Evolutionary conservation across 2,888 invertebrate genomes (phyloP), one percentile per base, ranked within the genome.

Genomic region (Hemistola chrysoprasaria): DNA sequence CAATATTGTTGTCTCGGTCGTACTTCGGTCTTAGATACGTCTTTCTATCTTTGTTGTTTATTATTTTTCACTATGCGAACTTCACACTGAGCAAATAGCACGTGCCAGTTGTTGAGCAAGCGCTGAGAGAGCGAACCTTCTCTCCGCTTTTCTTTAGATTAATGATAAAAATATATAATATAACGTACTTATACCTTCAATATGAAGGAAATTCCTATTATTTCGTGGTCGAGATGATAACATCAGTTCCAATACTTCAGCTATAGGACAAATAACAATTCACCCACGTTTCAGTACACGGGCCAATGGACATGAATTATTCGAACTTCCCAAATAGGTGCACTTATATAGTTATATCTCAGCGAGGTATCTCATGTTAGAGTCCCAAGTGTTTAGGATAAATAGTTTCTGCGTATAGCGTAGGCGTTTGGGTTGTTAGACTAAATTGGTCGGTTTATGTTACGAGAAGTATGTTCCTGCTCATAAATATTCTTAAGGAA

Each of bases 361-460:
- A 33, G n/a, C 16, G 34, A 38, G 43, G 43, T 39, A 39, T 44
- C 43, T 44, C 38, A 44, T 34, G 30, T 30, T 30, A 4, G 26
- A 39, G 41, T 38, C 46, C 46, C 41, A 47, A 47, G 46, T 47
- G 46, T 47, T 47, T 47, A 38, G 46, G 38, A 47, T 47, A 47
- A 47, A 47, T 47, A 47, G 46, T 47, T 47, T 47, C 27, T 38
- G 34, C 41, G 22, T 41, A 47, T 38, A 41, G 34, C 27, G 35
- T 31, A 41, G 41, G 41, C 46, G 46, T 46, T 46, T 35, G 38
- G 41, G 41, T 47, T 46, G 46, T 46, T 46, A 46, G 40, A 34
- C 34, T 41, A 41, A 46, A 46, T 46, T 46, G 46, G 37, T 27
- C 37, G 11, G 41, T 38, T 41, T 35, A 34, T 47, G 38, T 37